Conservation (phyloP, 2,888 invertebrate species). For the Fragum fragum region DNA sequence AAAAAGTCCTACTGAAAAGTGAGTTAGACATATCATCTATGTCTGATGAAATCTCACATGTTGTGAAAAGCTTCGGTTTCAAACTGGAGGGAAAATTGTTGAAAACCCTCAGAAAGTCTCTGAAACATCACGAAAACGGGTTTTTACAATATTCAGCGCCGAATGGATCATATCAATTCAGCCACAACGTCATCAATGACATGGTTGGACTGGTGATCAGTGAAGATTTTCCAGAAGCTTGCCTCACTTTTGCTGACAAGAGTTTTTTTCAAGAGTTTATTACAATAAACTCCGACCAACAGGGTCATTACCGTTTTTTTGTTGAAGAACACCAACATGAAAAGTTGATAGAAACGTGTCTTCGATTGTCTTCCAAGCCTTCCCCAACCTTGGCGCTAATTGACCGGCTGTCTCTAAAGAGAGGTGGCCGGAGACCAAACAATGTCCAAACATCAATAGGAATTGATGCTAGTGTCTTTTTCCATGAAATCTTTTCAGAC, state of each 20-base stretch:
- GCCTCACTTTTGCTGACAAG: constrained; percentile 34
- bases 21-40: constrained; percentile 22
- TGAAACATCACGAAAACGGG: constrained; percentile 43
- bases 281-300: constrained; percentile 17
- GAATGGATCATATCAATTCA: constrained; percentile 37
- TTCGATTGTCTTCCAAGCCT: not conserved
- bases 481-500: constrained; percentile 29
- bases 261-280: constrained; percentile 45
- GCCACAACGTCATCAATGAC: constrained; percentile 48
- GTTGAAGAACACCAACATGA: constrained; percentile 23
- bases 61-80: constrained; percentile 29
- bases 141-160: constrained; percentile 22
- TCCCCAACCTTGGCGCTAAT: not conserved
- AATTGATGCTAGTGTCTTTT: constrained; percentile 27
- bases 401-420: constrained; percentile 1
- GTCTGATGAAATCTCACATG: constrained; percentile 17
- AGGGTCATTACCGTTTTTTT: constrained; percentile 29
- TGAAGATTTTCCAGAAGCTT: constrained; percentile 36
- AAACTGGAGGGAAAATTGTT: constrained; percentile 26
- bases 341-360: not conserved
- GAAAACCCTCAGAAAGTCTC: constrained; percentile 23
- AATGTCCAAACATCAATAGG: not conserved
- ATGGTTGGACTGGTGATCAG: constrained; percentile 53
- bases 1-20: not conserved
- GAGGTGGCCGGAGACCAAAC: constrained; percentile 16